A percentile compares a stretch with the other conserved stretches of the same genome.
Conservation (phyloP, 2,888 invertebrate genomes). For the Flexamia atlantica region DNA sequence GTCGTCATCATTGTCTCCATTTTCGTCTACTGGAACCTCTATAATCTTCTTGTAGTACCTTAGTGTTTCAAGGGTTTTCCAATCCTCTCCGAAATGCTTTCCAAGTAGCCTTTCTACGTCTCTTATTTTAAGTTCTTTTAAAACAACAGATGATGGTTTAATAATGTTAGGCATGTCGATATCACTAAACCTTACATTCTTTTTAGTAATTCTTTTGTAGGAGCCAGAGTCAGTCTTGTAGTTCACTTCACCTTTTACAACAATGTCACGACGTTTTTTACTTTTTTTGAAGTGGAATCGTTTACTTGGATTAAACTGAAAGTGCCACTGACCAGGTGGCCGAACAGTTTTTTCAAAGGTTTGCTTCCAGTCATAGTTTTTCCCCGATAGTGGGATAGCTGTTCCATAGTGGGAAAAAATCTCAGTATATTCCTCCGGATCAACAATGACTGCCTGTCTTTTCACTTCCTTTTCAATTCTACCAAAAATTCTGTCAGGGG, state of each 20-base stretch:
- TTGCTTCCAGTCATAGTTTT: slow-evolving; percentile 30
- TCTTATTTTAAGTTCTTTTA: neutral
- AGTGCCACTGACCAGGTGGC: slow-evolving; percentile 42
- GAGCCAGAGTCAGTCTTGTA: neutral
- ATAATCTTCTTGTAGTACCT: neutral
- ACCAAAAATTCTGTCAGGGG: slow-evolving; percentile 65
- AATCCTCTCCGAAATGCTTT: slow-evolving; percentile 45
- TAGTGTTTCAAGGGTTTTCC: neutral
- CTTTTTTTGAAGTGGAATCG: slow-evolving; percentile 21
- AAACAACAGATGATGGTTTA: neutral
- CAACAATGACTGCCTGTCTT: slow-evolving; percentile 62
- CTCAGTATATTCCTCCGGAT: slow-evolving; percentile 62
- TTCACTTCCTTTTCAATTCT: slow-evolving; percentile 64
- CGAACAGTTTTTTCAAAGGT: neutral
- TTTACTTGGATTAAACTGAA: slow-evolving; percentile 46
- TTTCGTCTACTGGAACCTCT: neutral
- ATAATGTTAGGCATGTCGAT: neutral
- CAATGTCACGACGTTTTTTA: neutral
- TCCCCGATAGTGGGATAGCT: neutral
- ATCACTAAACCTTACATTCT: neutral
- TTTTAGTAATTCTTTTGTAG: neutral
- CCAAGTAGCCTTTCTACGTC: slow-evolving; percentile 3
- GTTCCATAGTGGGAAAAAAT: slow-evolving; percentile 13
- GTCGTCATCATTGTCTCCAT: neutral
- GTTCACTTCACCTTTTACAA: neutral